Evolutionary conservation across 1,140 invertebrate genomes (phyloP).

Genomic region (Capitella teleta): DNA sequence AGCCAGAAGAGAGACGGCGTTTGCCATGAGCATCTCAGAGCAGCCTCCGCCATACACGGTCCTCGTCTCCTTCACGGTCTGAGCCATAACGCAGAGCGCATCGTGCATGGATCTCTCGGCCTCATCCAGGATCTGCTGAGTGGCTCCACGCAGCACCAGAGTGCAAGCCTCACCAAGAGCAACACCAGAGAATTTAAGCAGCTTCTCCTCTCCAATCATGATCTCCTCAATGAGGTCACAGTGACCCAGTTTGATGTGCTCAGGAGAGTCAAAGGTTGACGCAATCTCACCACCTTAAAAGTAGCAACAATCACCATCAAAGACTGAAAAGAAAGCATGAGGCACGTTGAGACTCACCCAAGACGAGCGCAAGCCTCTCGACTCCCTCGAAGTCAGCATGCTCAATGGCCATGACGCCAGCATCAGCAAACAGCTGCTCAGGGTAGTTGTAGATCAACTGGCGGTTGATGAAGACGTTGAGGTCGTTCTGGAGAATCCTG

Average conservation of each 20-base stretch:
- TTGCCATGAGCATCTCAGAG: slow-evolving; percentile 91
- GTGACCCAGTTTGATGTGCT: slow-evolving; percentile 78
- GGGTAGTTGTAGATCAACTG: slow-evolving; percentile 99
- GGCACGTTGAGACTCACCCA: slow-evolving; percentile 49
- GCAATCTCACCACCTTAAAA: slow-evolving; percentile 80
- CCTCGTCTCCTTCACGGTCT: slow-evolving; percentile 85
- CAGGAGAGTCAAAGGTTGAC: slow-evolving; percentile 93
- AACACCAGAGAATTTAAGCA: slow-evolving; percentile 88
- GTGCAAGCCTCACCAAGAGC: slow-evolving; percentile 92
- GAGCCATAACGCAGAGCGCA: slow-evolving; percentile 90
- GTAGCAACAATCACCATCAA: neutral
- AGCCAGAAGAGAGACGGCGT: slow-evolving; percentile 72
- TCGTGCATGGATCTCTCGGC: slow-evolving; percentile 96
- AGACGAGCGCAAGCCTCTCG: slow-evolving; percentile 89
- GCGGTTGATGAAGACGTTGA: slow-evolving; percentile 97
- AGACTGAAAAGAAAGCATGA: neutral
- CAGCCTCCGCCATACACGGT: slow-evolving; percentile 75
- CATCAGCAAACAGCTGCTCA: slow-evolving; percentile 97
- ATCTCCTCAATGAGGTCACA: slow-evolving; percentile 96
- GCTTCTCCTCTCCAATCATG: slow-evolving; percentile 94
- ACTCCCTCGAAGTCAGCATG: slow-evolving; percentile 99
- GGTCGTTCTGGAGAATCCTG: slow-evolving; percentile 89
- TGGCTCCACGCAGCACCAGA: slow-evolving; percentile 93
- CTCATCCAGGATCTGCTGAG: slow-evolving; percentile 97
- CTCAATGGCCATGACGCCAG: slow-evolving; percentile 97